Conservation (phyloP, 2,888 invertebrate species). For the Andricus quercusramuli region DNA sequence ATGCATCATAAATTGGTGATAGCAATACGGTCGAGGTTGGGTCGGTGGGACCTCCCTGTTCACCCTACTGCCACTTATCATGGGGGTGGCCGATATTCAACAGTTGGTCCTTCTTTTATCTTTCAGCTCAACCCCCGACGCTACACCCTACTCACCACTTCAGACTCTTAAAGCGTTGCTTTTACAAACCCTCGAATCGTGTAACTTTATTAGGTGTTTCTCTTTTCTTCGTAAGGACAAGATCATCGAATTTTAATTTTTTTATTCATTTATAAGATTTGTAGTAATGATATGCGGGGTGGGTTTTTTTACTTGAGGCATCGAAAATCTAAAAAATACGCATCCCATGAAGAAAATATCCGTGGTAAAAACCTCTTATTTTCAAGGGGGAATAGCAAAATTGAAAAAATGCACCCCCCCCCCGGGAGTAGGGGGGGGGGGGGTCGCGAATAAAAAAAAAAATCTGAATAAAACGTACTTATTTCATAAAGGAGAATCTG, state of each 20-base stretch:
- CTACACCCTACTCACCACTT: conserved; percentile 53
- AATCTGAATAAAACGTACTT: too few species aligned
- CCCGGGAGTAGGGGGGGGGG: too few species aligned
- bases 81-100: conserved; percentile 73
- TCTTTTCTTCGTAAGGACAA: conserved; percentile 14
- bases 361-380: too few species aligned
- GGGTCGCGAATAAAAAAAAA: too few species aligned
- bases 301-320: too few species aligned
- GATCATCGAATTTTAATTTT: neutral
- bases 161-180: conserved; percentile 65
- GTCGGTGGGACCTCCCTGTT: conserved; percentile 46
- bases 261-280: neutral
- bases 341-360: too few species aligned
- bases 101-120: conserved; percentile 79
- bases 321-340: too few species aligned
- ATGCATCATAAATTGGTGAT: conserved; percentile 22
- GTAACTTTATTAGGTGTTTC: conserved; percentile 57
- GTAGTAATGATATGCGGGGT: too few species aligned
- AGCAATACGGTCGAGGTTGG: conserved; percentile 15
- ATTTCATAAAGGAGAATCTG: too few species aligned
- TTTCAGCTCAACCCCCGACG: conserved; percentile 66
- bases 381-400: too few species aligned
- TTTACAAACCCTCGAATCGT: conserved; percentile 64
- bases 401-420: too few species aligned
- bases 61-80: conserved; percentile 64